A percentile compares a stretch with the other conserved stretches of the same genome.
Evolutionary conservation across 1,140 invertebrate genomes (phyloP).

Genomic region (Lordiphosa clarofinis): DNA sequence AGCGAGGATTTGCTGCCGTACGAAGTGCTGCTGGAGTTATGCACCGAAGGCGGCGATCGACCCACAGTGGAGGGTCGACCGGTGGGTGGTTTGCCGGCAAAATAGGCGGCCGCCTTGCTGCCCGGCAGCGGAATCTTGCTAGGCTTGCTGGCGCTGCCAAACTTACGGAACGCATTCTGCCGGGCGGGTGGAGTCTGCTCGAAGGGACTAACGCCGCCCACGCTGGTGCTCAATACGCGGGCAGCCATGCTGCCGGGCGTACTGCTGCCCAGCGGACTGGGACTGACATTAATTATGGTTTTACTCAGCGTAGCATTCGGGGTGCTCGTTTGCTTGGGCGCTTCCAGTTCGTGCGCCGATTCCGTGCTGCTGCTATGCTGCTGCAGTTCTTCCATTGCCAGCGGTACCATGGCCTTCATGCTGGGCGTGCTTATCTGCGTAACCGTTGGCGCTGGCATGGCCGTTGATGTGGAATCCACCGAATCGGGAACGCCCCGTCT

Average conservation of each 20-base stretch:
- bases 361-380: conserved; percentile 83
- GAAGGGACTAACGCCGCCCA: conserved; percentile 67
- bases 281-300: conserved; percentile 42
- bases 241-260: conserved; percentile 74
- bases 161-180: conserved; percentile 53
- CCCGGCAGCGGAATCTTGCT: conserved; percentile 87
- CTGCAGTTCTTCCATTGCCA: conserved; percentile 81
- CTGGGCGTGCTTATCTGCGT: conserved; percentile 80
- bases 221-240: conserved; percentile 70
- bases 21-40: conserved; percentile 77
- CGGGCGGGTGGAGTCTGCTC: conserved; percentile 45
- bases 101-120: conserved; percentile 76
- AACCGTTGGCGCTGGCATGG: conserved; percentile 37
- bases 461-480: conserved; percentile 45
- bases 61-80: conserved; percentile 60
- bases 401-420: conserved; percentile 81
- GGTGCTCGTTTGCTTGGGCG: conserved; percentile 29
- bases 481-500: conserved; percentile 61
- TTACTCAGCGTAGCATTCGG: conserved; percentile 46
- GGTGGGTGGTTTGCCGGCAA: conserved; percentile 81
- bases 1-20: conserved; percentile 79
- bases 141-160: conserved; percentile 82
- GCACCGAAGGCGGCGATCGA: conserved; percentile 69
- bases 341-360: conserved; percentile 83
- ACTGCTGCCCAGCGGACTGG: conserved; percentile 78